phyloP scores from a whole-genome alignment of 2,888 invertebrate genomes.

The Sussaba pulchella region DNA sequence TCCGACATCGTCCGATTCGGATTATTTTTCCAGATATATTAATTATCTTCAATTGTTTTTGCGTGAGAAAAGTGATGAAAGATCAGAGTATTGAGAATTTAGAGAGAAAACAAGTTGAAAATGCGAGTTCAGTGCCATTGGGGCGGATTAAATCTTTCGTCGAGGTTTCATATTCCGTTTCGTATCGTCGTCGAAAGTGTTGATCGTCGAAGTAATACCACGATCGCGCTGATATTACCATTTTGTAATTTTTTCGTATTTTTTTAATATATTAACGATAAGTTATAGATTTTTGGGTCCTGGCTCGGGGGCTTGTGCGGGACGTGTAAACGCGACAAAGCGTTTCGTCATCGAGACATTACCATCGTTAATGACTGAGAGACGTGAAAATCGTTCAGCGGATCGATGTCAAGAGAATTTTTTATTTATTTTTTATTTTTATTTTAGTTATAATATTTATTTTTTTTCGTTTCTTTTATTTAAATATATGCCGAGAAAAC shows the following conservation, averaged over 20 bases:
- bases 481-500: conserved; percentile 46
- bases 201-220: conserved; percentile 67
- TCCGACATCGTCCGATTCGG: neutral
- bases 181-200: conserved; percentile 54
- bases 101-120: conserved; percentile 60
- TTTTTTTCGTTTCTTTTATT: conserved; percentile 4
- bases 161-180: conserved; percentile 60
- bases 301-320: conserved; percentile 54
- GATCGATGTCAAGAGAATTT: conserved; percentile 39
- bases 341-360: conserved; percentile 39
- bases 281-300: conserved; percentile 55
- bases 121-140: conserved; percentile 74
- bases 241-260: conserved; percentile 64
- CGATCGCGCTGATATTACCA: conserved; percentile 67
- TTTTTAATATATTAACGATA: conserved; percentile 63
- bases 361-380: conserved; percentile 35
- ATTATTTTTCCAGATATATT: neutral
- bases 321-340: conserved; percentile 48
- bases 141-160: conserved; percentile 65
- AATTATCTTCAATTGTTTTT: conserved; percentile 2
- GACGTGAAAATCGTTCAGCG: conserved; percentile 34
- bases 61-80: conserved; percentile 3
- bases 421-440: conserved; percentile 14
- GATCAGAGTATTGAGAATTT: too few species aligned
- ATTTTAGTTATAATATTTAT: neutral